Evolutionary conservation across 2,113 vertebrate genomes (phyloP).

Genomic region (Phocoena sinus): DNA sequence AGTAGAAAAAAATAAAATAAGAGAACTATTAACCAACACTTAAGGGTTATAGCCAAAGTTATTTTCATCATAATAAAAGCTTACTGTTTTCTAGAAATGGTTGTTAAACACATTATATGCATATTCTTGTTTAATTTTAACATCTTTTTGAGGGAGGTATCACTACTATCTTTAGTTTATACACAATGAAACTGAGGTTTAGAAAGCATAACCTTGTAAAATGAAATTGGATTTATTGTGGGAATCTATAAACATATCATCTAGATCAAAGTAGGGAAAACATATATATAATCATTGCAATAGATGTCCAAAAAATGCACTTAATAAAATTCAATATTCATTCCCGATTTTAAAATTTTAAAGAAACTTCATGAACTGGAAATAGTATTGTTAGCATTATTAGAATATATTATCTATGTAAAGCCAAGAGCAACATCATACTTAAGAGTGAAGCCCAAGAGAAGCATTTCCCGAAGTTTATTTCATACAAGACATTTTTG

Average conservation of each 20-base stretch:
- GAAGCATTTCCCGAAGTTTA: neutral
- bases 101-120: neutral
- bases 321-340: neutral
- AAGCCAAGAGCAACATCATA: neutral
- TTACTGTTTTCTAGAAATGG: neutral
- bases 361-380: slow-evolving; percentile 28
- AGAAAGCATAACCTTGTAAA: neutral
- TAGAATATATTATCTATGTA: neutral
- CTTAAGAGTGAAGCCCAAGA: neutral
- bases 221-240: neutral
- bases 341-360: slow-evolving; percentile 3
- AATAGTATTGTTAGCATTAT: neutral
- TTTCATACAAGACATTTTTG: neutral
- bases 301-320: neutral
- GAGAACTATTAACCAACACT: slow-evolving; percentile 9
- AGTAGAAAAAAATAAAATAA: slow-evolving; percentile 19
- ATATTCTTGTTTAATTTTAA: slow-evolving; percentile 30
- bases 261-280: slow-evolving; percentile 3
- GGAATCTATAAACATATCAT: neutral
- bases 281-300: neutral
- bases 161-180: neutral
- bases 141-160: neutral
- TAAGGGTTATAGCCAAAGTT: neutral
- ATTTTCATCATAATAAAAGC: slow-evolving; percentile 27
- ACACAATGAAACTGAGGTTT: neutral